These are phyloP conservation scores for Schlechtendalia chinensis DNA, from an alignment of 1,140 invertebrate genomes.

Conservation along the genomic window DNA sequence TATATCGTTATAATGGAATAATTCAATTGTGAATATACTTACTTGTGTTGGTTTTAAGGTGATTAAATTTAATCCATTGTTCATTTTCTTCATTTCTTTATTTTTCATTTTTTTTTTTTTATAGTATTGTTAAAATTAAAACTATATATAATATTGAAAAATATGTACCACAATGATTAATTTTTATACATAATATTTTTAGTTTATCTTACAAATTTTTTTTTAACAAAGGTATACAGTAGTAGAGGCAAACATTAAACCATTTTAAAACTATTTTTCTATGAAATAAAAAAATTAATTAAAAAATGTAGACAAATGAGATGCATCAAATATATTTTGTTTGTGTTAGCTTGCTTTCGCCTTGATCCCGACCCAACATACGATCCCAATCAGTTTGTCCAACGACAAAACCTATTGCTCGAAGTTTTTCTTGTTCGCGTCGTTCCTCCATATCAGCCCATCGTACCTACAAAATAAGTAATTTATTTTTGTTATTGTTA, in stretches of 20 bases:
- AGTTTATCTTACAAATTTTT: neutral
- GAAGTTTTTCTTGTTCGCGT: conserved; percentile 83
- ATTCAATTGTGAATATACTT: neutral
- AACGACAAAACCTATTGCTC: conserved; percentile 91
- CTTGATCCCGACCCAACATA: conserved; percentile 89
- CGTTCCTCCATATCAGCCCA: conserved; percentile 97
- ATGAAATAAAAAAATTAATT: too few species aligned
- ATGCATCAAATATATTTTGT: conserved; percentile 84
- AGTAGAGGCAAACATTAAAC: too few species aligned
- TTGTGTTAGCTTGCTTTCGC: conserved; percentile 81
- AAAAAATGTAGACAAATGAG: neutral
- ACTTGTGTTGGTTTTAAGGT: conserved; percentile 14
- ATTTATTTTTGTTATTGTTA: neutral
- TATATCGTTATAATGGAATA: neutral
- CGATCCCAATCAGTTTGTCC: conserved; percentile 91
- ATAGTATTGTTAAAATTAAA: conserved; percentile 24
- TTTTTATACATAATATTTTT: neutral
- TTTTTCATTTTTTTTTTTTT: conserved; percentile 30
- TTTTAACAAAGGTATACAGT: neutral
- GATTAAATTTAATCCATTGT: conserved; percentile 43
- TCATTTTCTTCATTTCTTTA: conserved; percentile 29
- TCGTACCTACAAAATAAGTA: conserved; percentile 69
- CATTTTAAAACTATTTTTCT: too few species aligned
- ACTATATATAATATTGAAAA: neutral
- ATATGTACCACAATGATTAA: neutral